Percentiles rank a stretch among this genome's conserved stretches.
Conservation (phyloP, 1,140 invertebrate genomes). For the Neodiprion lecontei region DNA sequence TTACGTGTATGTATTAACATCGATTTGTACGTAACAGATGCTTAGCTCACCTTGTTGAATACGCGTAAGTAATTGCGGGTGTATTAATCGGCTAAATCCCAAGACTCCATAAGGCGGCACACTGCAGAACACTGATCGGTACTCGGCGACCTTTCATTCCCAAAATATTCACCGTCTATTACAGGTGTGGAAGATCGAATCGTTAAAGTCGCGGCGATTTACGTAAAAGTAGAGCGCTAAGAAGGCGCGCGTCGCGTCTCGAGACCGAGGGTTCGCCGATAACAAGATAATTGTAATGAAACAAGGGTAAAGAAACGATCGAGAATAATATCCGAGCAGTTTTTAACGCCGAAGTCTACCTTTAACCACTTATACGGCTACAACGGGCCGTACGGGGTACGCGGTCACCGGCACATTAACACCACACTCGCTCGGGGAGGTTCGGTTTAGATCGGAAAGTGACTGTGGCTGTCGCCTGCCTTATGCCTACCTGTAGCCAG, state of each 20-base stretch:
- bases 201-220: neutral
- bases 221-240: neutral
- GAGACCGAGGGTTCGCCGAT: constrained; percentile 25
- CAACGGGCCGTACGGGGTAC: neutral
- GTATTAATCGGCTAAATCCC: neutral
- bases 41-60: neutral
- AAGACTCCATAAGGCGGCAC: neutral
- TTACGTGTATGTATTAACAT: too few species aligned
- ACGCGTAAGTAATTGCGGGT: neutral
- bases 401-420: constrained; percentile 57
- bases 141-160: too few species aligned
- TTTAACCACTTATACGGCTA: constrained; percentile 5
- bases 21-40: neutral
- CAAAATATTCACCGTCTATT: too few species aligned
- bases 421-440: constrained; percentile 42
- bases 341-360: constrained; percentile 22
- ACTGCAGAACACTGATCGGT: too few species aligned
- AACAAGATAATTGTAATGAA: constrained; percentile 6
- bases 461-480: constrained; percentile 30
- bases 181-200: too few species aligned
- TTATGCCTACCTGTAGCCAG: neutral
- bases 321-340: neutral
- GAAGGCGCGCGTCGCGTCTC: constrained; percentile 18
- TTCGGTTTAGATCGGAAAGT: constrained; percentile 48
- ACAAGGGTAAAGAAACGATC: neutral